Evolutionary conservation across 2,113 vertebrate genomes (phyloP).

Genomic region (Centropus bengalensis): DNA sequence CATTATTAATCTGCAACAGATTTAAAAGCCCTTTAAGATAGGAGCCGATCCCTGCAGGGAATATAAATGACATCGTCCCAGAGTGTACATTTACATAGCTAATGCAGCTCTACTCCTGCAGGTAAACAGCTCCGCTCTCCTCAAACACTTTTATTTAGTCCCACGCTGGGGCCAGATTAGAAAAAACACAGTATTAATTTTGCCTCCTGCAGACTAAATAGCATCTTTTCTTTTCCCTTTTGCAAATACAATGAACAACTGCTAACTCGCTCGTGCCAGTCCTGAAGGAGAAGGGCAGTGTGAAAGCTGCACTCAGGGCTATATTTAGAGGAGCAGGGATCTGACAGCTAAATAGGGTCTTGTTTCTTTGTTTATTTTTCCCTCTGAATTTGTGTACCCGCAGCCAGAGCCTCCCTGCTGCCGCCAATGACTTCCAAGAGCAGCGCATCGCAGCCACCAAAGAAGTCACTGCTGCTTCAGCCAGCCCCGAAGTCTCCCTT

Average conservation of each 20-base stretch:
- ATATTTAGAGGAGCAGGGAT: not conserved
- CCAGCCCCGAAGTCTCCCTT: not conserved
- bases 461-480: not conserved
- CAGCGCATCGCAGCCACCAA: fast-evolving
- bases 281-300: not conserved
- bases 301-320: not conserved
- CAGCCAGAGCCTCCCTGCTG: not conserved
- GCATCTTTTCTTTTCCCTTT: not conserved
- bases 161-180: constrained; percentile 67
- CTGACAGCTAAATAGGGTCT: constrained; percentile 1
- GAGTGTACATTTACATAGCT: constrained; percentile 48
- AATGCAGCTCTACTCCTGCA: constrained; percentile 29
- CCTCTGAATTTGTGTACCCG: not conserved
- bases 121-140: constrained; percentile 33
- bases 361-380: not conserved
- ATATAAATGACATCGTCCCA: constrained; percentile 50
- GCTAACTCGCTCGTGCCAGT: constrained; percentile 14
- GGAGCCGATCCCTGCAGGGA: constrained; percentile 49
- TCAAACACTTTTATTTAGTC: constrained; percentile 65
- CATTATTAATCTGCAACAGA: constrained; percentile 65
- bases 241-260: not conserved
- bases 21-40: constrained; percentile 68
- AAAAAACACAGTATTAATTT: constrained; percentile 66
- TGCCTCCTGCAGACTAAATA: constrained; percentile 47
- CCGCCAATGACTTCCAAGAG: not conserved